Evolutionary conservation across 2,888 invertebrate species (phyloP).

Genomic region (Yponomeuta malinellus): DNA sequence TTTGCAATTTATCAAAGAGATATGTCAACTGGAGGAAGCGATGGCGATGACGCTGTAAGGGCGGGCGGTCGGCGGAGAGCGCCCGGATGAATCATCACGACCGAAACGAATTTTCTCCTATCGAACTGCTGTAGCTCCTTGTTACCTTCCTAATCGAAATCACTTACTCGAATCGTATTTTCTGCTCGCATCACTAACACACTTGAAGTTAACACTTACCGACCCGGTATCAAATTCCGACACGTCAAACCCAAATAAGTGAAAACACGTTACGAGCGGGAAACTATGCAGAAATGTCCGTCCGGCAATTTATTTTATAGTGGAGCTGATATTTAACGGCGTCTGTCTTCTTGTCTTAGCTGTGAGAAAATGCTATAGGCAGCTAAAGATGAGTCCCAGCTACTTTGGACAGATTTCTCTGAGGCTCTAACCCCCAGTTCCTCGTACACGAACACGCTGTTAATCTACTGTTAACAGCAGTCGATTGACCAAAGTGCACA

Average conservation of each 20-base stretch:
- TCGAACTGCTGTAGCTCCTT: constrained; percentile 40
- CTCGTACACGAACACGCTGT: too few relatives aligned
- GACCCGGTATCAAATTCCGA: too few relatives aligned
- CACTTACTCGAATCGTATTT: not conserved
- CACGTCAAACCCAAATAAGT: not conserved
- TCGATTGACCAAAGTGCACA: too few relatives aligned
- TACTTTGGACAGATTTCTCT: not conserved
- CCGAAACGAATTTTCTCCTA: constrained; percentile 54
- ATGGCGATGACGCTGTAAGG: constrained; percentile 52
- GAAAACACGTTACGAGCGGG: not conserved
- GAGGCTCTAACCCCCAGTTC: not conserved
- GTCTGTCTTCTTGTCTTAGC: not conserved
- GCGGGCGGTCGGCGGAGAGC: constrained; percentile 30
- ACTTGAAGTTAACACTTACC: too few relatives aligned
- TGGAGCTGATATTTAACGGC: not conserved
- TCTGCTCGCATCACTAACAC: not conserved
- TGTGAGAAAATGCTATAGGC: not conserved
- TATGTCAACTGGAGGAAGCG: constrained; percentile 45
- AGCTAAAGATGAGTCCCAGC: too few relatives aligned
- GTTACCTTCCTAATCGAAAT: constrained; percentile 26
- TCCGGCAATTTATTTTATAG: not conserved
- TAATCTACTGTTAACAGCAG: too few relatives aligned
- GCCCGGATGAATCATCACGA: constrained; percentile 56
- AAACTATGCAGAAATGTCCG: not conserved
- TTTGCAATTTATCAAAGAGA: constrained; percentile 60